These are phyloP conservation scores for Microplitis manilae DNA, from an alignment of 2,888 invertebrate genomes.

Conservation along the genomic window DNA sequence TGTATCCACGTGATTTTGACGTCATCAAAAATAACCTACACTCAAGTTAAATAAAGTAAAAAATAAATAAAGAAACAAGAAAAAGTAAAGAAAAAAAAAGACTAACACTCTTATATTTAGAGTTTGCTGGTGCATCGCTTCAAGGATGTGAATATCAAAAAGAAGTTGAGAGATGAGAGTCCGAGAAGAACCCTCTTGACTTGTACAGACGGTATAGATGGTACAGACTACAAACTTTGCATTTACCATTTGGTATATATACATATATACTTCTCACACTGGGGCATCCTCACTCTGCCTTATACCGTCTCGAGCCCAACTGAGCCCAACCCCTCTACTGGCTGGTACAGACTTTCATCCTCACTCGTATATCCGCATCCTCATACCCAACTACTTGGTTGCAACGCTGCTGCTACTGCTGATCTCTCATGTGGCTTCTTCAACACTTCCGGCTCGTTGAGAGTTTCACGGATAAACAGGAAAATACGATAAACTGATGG, in stretches of 20 bases:
- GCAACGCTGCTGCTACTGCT: not conserved
- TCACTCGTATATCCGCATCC: not conserved
- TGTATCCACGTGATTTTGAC: not conserved
- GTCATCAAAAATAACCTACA: not conserved
- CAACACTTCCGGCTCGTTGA: slow-evolving; percentile 34
- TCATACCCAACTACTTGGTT: not conserved
- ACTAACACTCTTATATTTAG: not conserved
- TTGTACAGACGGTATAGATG: not conserved
- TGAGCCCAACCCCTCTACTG: not conserved
- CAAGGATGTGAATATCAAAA: slow-evolving; percentile 30
- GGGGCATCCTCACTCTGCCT: not conserved
- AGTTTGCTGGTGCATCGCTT: not conserved
- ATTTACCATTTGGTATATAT: slow-evolving; percentile 10
- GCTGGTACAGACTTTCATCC: not conserved
- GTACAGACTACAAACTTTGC: not conserved
- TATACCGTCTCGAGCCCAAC: not conserved
- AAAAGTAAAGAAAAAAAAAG: slow-evolving; percentile 1
- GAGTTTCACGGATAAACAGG: slow-evolving; percentile 36
- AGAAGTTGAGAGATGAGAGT: slow-evolving; percentile 16
- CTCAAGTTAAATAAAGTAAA: not conserved
- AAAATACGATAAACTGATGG: slow-evolving; percentile 36
- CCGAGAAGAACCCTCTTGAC: slow-evolving; percentile 2
- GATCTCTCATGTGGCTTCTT: slow-evolving; percentile 16
- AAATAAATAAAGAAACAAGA: slow-evolving; percentile 29
- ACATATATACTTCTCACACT: not conserved